Percentiles rank a stretch among this genome's conserved stretches.
phyloP scores from a whole-genome alignment of 1,140 invertebrate species.

The Drosophila pruinosa region DNA sequence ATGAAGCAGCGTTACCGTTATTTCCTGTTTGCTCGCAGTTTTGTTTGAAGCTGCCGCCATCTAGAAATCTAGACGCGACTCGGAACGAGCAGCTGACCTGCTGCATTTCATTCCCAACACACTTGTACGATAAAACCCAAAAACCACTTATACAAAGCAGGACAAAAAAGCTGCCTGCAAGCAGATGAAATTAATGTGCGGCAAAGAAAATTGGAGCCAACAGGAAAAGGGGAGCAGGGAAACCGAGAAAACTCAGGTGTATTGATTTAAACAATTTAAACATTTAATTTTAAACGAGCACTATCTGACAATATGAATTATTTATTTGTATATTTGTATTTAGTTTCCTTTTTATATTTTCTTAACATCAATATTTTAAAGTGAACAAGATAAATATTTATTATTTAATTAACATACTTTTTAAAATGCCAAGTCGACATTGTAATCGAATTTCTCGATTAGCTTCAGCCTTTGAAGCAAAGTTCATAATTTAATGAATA shows the following conservation, averaged over 20 bases:
- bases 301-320: too few species aligned
- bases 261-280: slow-evolving; percentile 34
- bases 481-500: too few species aligned
- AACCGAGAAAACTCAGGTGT: slow-evolving; percentile 1
- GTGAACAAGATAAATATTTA: too few species aligned
- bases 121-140: slow-evolving; percentile 64
- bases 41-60: slow-evolving; percentile 52
- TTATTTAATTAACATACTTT: too few species aligned
- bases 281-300: slow-evolving; percentile 18
- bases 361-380: too few species aligned
- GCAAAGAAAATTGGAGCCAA: slow-evolving; percentile 13
- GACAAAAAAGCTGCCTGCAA: slow-evolving; percentile 59
- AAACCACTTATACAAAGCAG: slow-evolving; percentile 72
- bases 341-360: too few species aligned
- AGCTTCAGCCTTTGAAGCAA: too few species aligned
- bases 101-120: slow-evolving; percentile 57
- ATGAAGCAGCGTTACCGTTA: slow-evolving; percentile 80
- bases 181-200: slow-evolving; percentile 76
- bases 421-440: too few species aligned
- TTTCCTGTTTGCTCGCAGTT: slow-evolving; percentile 77
- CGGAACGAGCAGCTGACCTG: slow-evolving; percentile 30
- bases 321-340: too few species aligned
- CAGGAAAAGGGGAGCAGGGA: neutral
- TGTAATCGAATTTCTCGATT: too few species aligned
- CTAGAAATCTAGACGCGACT: neutral